phyloP scores from a whole-genome alignment of 2,113 vertebrate genomes.

The Sinosuthora webbiana region DNA sequence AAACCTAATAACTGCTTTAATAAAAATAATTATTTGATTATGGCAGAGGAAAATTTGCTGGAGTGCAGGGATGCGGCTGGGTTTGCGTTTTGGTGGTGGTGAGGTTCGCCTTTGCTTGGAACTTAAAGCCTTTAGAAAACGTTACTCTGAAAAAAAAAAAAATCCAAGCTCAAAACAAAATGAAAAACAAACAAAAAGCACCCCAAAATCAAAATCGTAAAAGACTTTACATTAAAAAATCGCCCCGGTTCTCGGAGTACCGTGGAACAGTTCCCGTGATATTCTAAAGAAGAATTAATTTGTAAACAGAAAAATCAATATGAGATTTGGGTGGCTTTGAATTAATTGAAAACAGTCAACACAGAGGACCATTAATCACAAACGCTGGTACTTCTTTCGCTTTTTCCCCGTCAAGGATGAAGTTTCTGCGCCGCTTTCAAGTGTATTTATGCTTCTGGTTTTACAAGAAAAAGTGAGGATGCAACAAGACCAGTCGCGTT shows the following conservation, averaged over 20 bases:
- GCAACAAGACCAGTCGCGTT: constrained; percentile 68
- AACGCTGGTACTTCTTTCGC: background rate
- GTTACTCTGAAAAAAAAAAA: background rate
- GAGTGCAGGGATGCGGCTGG: constrained; percentile 6
- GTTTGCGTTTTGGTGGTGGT: background rate
- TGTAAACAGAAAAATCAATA: constrained; percentile 17
- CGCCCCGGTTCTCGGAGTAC: background rate
- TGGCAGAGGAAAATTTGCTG: constrained; percentile 32
- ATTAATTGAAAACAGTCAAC: constrained; percentile 67
- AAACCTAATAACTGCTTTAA: constrained; percentile 79
- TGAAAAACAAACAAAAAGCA: background rate
- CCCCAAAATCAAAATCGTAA: background rate
- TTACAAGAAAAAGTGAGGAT: constrained; percentile 74
- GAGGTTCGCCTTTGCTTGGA: background rate
- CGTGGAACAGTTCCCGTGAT: background rate
- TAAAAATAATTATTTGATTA: constrained; percentile 71
- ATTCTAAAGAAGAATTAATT: constrained; percentile 20
- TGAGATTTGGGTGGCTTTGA: constrained; percentile 48
- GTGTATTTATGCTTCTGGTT: constrained; percentile 48
- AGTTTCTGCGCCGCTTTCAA: constrained; percentile 44
- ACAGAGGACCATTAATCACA: constrained; percentile 53
- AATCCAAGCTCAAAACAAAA: background rate
- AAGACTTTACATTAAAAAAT: background rate
- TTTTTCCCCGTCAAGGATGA: constrained; percentile 21
- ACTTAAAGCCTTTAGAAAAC: background rate